Percentiles rank a stretch among this genome's conserved stretches.
These are phyloP conservation scores for Heliconius ethilla DNA, from an alignment of 2,888 invertebrate species.

Conservation along the genomic window DNA sequence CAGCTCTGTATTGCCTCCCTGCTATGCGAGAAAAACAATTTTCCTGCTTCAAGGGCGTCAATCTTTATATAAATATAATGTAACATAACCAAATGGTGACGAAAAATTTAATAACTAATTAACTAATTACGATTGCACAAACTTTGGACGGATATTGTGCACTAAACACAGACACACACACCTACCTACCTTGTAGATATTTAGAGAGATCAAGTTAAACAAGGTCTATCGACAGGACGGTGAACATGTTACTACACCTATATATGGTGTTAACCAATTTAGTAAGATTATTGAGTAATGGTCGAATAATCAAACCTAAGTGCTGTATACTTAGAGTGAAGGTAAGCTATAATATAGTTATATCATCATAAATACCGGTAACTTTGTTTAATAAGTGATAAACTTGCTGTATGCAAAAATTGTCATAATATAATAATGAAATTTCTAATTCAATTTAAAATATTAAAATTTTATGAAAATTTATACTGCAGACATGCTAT, in stretches of 20 bases:
- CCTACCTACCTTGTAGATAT: conserved; percentile 3
- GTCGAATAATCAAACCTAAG: background rate
- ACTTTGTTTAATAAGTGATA: background rate
- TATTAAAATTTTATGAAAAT: background rate
- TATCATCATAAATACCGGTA: background rate
- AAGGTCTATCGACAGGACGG: conserved; percentile 2
- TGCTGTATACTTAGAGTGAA: background rate
- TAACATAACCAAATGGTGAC: background rate
- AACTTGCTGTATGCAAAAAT: background rate
- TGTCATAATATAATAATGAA: background rate
- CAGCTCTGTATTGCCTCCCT: too few relatives aligned
- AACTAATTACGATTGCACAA: conserved; percentile 1
- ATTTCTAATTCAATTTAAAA: background rate
- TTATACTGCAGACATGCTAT: background rate
- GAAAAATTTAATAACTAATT: background rate
- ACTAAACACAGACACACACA: background rate
- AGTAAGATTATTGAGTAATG: background rate
- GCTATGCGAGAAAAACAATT: too few relatives aligned
- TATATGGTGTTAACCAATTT: conserved; percentile 8
- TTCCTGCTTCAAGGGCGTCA: background rate
- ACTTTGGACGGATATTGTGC: background rate
- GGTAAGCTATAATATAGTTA: background rate
- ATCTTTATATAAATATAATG: background rate
- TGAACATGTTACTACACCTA: conserved; percentile 1
- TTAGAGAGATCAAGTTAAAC: conserved; percentile 24